Evolutionary conservation across 1,140 invertebrate species (phyloP), one percentile per base, ranked within the genome.

Genomic region (Trialeurodes vaporariorum): DNA sequence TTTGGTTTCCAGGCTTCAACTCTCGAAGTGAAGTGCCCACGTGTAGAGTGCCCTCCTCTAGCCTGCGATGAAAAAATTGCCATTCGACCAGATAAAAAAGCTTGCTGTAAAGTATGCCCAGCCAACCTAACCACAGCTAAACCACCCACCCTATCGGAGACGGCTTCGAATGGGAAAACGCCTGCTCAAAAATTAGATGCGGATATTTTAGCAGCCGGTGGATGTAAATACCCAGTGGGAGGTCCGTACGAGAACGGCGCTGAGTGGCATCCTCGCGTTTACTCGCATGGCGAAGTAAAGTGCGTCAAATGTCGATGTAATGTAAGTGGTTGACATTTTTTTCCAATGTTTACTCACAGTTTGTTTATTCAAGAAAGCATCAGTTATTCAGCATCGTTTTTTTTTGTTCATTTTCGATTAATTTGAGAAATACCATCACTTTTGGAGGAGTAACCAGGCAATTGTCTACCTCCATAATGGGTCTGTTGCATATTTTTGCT

Each of bases 301-400:
- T 94, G 92, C 76, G 86, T 94, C 72, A 90, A 86, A 68, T 94
- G 92, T 77, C 83, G 86, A 71, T 94, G 92, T 82, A 91, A 93
- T 83, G 92, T 94, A 79, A 83, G 81, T 78, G 17, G n/a, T n/a
- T n/a, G n/a, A n/a, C n/a, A n/a, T n/a, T n/a, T n/a, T n/a, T n/a
- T n/a, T n/a, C n/a, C n/a, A n/a, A n/a, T n/a, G n/a, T n/a, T n/a
- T n/a, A n/a, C n/a, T n/a, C n/a, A n/a, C n/a, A n/a, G n/a, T n/a
- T n/a, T n/a, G n/a, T n/a, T n/a, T n/a, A n/a, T n/a, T n/a, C n/a
- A n/a, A n/a, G n/a, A n/a, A n/a, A n/a, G n/a, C n/a, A n/a, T n/a
- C n/a, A n/a, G n/a, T n/a, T n/a, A n/a, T n/a, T n/a, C n/a, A n/a
- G n/a, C n/a, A n/a, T n/a, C n/a, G n/a, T n/a, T n/a, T n/a, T n/a